Base-by-base conservation (phyloP, 2,797 vertebrate species). In the Caiman crocodilus region DNA sequence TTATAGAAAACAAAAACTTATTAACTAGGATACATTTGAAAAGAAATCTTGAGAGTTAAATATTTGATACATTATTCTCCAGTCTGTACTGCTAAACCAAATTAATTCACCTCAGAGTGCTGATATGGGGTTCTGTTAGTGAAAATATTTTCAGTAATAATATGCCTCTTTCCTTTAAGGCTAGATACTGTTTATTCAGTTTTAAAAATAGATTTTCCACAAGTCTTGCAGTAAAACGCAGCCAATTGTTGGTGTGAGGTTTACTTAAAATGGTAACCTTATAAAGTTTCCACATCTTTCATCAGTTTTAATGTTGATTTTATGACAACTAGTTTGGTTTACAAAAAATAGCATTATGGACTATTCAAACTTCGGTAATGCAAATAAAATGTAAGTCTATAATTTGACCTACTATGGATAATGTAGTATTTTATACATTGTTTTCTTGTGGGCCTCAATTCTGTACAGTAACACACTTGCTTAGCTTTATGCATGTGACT, bases 111-210 rank as follows among this genome's bases (percentile, higher is more conserved):
- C 14, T 90, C 78, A 82, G 74, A 89, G 85, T 65, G 69, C 15
- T 91, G 87, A 74, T 94, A 82, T 17, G 3, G 12, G 32, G 6
- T 89, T 90, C n/a, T 0, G 1, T 83, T 59, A 78, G 28, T 30
- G 7, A 79, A 95, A 92, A 91, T 92, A 89, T 85, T 97, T 88
- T 75, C 89, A 89, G 58, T 88, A 94, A 93, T 77, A 87, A 74
- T 64, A 82, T 9, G 4, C 5, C 2, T 88, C 25, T 83, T 89
- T 86, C 35, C 15, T 86, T 92, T 90, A 91, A 73, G 28, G 18
- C 16, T 15, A 20, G 16, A 85, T 69, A 90, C 82, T 64, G 61
- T 90, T 93, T 91, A 85, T 90, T 79, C 79, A 69, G n/a, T 87
- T 88, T 91, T 80, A 78, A 94, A 93, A 85, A 90, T 82, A 90